Evolutionary conservation across 2,888 invertebrate genomes (phyloP).

Genomic region (Stenichneumon culpator): DNA sequence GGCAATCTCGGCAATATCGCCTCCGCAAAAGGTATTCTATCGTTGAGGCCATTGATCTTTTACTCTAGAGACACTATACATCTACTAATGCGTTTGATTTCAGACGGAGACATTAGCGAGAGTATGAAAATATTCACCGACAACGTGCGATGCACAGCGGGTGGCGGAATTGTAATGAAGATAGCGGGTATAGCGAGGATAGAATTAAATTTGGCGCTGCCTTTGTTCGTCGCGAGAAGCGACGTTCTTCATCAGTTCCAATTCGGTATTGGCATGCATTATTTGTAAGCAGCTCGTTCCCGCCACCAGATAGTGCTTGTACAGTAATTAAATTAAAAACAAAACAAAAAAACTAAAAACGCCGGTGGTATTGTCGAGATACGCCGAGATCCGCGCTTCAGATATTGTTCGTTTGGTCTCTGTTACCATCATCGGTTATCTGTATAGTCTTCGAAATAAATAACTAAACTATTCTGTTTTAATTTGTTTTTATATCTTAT

Average conservation of each 20-base stretch:
- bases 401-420: conserved; percentile 12
- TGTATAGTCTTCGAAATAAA: conserved; percentile 52
- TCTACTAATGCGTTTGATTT: conserved; percentile 66
- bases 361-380: background rate
- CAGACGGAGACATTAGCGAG: conserved; percentile 85
- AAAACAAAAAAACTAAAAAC: conserved; percentile 30
- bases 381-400: background rate
- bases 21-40: conserved; percentile 57
- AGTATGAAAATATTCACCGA: conserved; percentile 85
- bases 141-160: conserved; percentile 91
- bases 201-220: conserved; percentile 97
- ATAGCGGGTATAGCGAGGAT: conserved; percentile 95
- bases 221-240: conserved; percentile 88
- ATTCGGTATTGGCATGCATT: conserved; percentile 94
- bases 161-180: conserved; percentile 94
- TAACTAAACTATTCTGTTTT: conserved; percentile 25
- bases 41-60: background rate
- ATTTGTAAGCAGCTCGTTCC: conserved; percentile 87
- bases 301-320: conserved; percentile 70
- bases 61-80: background rate
- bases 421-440: conserved; percentile 34
- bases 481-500: background rate
- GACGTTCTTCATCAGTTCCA: conserved; percentile 92
- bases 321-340: conserved; percentile 24
- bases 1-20: conserved; percentile 90